phyloP scores from a whole-genome alignment of 1,140 invertebrate genomes.

The Notospermus geniculatus region DNA sequence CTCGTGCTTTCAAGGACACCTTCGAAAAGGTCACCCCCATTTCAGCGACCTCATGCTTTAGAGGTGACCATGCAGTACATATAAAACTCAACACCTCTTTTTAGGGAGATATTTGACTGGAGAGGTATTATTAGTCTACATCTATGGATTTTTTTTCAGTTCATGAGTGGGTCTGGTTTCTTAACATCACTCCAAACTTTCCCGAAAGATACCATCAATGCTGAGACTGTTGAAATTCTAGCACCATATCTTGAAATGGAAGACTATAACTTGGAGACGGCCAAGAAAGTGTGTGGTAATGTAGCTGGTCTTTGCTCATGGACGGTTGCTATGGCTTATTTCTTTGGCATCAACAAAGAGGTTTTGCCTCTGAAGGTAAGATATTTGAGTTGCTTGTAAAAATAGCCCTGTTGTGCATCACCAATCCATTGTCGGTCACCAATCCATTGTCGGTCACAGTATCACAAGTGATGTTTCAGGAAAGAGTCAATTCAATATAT shows the following conservation, averaged over 20 bases:
- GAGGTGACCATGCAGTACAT: neutral
- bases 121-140: too few relatives aligned
- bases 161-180: conserved; percentile 94
- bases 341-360: conserved; percentile 94
- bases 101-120: too few relatives aligned
- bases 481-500: too few relatives aligned
- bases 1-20: too few relatives aligned
- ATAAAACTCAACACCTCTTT: neutral
- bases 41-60: too few relatives aligned
- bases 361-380: conserved; percentile 85
- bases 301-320: conserved; percentile 92
- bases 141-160: conserved; percentile 57
- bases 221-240: conserved; percentile 91
- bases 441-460: too few relatives aligned
- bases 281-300: conserved; percentile 75
- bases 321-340: conserved; percentile 96
- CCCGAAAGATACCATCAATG: conserved; percentile 94
- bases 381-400: too few relatives aligned
- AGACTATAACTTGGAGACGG: conserved; percentile 49
- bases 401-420: too few relatives aligned
- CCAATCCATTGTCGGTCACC: too few relatives aligned
- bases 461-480: too few relatives aligned
- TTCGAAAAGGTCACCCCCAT: too few relatives aligned
- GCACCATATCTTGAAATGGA: conserved; percentile 88
- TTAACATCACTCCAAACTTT: conserved; percentile 88